Evolutionary conservation across 2,797 vertebrate species (phyloP).

Genomic region (Chloroceryle inda): DNA sequence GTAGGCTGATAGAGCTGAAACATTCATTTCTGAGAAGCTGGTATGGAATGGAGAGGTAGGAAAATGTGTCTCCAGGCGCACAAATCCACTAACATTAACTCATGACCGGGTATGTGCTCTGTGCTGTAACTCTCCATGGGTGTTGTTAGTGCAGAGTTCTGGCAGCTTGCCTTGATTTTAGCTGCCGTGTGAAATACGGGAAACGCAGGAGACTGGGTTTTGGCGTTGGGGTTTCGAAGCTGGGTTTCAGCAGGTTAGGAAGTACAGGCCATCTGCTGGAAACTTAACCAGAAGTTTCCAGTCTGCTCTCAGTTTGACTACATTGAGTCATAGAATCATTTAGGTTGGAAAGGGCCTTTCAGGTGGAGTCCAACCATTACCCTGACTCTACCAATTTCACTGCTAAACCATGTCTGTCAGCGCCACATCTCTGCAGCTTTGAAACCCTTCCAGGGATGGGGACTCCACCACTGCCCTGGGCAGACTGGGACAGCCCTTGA

Average conservation of each 20-base stretch:
- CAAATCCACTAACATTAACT: background rate
- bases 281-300: background rate
- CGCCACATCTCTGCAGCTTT: background rate
- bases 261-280: rapidly evolving
- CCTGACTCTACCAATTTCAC: background rate
- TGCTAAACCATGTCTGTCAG: background rate
- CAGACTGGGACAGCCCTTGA: background rate
- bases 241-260: background rate
- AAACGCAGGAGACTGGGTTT: background rate
- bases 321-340: background rate
- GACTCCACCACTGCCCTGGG: background rate
- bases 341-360: background rate
- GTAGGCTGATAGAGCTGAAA: background rate
- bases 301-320: background rate
- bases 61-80: background rate
- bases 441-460: background rate
- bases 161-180: background rate
- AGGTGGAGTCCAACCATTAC: background rate
- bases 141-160: background rate
- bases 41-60: background rate
- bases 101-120: background rate
- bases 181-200: background rate
- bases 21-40: background rate
- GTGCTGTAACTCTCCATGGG: background rate
- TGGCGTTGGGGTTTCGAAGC: background rate